Evolutionary conservation across 2,888 invertebrate genomes (phyloP).

Genomic region (Suillia variegata): DNA sequence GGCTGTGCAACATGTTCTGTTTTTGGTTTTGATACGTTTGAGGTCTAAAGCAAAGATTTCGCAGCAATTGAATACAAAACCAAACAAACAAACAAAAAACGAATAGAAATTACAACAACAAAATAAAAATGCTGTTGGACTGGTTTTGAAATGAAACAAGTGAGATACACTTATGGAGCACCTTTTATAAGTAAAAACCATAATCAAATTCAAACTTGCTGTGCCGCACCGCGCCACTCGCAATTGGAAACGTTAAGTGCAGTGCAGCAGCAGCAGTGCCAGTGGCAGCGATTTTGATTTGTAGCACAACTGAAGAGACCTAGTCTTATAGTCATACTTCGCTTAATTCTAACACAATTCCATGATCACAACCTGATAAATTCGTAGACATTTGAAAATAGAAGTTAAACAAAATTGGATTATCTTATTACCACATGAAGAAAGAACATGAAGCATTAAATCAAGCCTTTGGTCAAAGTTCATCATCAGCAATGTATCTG

Average conservation of each 20-base stretch:
- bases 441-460: too few relatives aligned
- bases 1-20: background rate
- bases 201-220: background rate
- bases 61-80: background rate
- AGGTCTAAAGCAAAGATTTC: background rate
- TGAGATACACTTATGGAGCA: background rate
- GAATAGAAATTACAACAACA: too few relatives aligned
- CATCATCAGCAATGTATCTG: too few relatives aligned
- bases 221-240: background rate
- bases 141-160: background rate
- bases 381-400: too few relatives aligned
- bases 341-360: background rate
- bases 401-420: background rate
- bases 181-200: too few relatives aligned
- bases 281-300: background rate
- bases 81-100: too few relatives aligned
- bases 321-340: background rate
- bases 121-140: conserved; percentile 10
- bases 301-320: background rate
- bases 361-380: too few relatives aligned
- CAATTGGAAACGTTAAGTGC: background rate
- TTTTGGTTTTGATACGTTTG: background rate
- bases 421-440: background rate
- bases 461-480: too few relatives aligned
- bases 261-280: background rate